phyloP scores from a whole-genome alignment of 2,113 vertebrate species.

The Pollachius pollachius region DNA sequence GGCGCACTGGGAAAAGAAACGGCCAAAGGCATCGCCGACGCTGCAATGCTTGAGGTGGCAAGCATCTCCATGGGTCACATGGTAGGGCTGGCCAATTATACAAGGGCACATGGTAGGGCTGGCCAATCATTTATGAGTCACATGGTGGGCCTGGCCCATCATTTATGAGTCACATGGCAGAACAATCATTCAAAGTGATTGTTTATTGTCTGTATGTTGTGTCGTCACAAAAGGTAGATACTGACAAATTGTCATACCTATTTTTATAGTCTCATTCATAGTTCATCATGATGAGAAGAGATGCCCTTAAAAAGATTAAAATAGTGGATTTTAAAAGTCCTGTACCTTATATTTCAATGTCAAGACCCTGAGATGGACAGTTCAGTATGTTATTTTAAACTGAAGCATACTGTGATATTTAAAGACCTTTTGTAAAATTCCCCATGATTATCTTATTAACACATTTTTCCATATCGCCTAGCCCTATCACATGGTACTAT shows the following conservation, averaged over 20 bases:
- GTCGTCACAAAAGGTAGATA: constrained; percentile 47
- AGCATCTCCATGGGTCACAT: constrained; percentile 88
- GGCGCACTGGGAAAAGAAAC: constrained; percentile 83
- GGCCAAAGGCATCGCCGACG: constrained; percentile 87
- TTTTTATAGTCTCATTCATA: background rate
- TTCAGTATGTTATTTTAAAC: too few relatives aligned
- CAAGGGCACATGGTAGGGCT: constrained; percentile 86
- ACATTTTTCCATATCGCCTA: background rate
- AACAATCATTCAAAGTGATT: constrained; percentile 71
- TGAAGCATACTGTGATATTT: too few relatives aligned
- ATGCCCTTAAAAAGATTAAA: too few relatives aligned
- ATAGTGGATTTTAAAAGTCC: too few relatives aligned
- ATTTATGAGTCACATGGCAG: constrained; percentile 69
- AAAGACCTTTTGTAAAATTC: too few relatives aligned
- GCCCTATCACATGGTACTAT: too few relatives aligned
- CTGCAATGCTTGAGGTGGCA: constrained; percentile 97
- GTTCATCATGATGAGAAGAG: too few relatives aligned
- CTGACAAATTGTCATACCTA: background rate
- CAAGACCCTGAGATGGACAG: too few relatives aligned
- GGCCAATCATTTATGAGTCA: constrained; percentile 68
- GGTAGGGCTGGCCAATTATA: constrained; percentile 74
- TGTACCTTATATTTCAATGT: too few relatives aligned
- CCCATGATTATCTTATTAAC: too few relatives aligned
- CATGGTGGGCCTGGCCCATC: constrained; percentile 80
- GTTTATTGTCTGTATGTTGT: background rate